phyloP scores from a whole-genome alignment of 2,888 invertebrate genomes.

The Merodon equestris region DNA sequence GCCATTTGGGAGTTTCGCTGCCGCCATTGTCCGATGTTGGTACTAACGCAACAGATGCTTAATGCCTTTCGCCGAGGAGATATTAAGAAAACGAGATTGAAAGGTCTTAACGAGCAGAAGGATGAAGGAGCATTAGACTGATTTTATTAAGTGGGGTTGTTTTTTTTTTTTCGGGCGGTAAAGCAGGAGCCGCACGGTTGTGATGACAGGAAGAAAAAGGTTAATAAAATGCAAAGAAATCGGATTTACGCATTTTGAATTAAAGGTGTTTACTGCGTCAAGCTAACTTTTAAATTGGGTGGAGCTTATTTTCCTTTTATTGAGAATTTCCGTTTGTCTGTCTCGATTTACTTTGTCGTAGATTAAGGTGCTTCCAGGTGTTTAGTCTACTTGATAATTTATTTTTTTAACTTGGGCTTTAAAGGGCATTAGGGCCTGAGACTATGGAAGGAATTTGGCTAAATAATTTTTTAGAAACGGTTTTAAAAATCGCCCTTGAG shows the following conservation, averaged over 20 bases:
- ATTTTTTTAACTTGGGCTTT: no score
- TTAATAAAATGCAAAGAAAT: slow-evolving; percentile 61
- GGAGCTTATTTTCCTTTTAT: no score
- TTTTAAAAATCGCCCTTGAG: no score
- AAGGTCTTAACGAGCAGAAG: slow-evolving; percentile 59
- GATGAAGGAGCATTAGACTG: slow-evolving; percentile 58
- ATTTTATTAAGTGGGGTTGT: slow-evolving; percentile 64
- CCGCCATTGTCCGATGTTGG: slow-evolving; percentile 43
- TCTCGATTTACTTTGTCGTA: slow-evolving; percentile 1
- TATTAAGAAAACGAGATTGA: slow-evolving; percentile 58
- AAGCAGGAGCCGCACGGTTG: not conserved
- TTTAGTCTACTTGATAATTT: no score
- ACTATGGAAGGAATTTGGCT: no score
- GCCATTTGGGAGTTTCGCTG: slow-evolving; percentile 29
- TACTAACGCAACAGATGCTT: slow-evolving; percentile 61
- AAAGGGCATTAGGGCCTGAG: no score
- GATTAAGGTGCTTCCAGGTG: no score
- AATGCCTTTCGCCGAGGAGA: slow-evolving; percentile 45
- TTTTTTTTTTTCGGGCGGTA: slow-evolving; percentile 31
- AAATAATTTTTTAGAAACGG: no score
- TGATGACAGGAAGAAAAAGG: no score
- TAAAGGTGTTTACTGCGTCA: slow-evolving; percentile 55
- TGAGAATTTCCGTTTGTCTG: not conserved
- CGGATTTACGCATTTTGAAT: slow-evolving; percentile 63
- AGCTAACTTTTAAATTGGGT: slow-evolving; percentile 38